Conservation (phyloP, 2,888 invertebrate genomes). For the Tethea ocularis region DNA sequence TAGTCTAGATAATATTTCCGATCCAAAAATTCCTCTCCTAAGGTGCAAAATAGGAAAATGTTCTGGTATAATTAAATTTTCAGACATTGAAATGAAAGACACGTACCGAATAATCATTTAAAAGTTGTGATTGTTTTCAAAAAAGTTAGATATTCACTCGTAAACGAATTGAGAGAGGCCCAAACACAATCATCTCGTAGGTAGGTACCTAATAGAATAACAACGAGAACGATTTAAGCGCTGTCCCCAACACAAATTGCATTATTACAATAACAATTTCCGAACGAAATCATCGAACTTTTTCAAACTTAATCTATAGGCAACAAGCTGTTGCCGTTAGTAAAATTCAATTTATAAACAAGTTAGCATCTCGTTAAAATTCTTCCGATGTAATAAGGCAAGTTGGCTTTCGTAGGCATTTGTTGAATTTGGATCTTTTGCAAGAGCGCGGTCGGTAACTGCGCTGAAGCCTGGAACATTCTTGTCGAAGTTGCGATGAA, state of each 20-base stretch:
- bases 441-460: neutral
- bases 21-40: too few species aligned
- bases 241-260: conserved; percentile 49
- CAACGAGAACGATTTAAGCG: conserved; percentile 42
- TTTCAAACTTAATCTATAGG: conserved; percentile 76
- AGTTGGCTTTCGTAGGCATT: conserved; percentile 53
- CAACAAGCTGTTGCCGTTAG: conserved; percentile 73
- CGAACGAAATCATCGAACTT: conserved; percentile 71
- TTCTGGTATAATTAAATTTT: neutral
- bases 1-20: too few species aligned
- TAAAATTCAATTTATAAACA: conserved; percentile 81
- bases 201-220: conserved; percentile 22
- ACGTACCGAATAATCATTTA: conserved; percentile 2
- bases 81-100: too few species aligned
- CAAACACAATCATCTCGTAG: neutral
- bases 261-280: conserved; percentile 61
- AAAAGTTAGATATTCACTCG: neutral
- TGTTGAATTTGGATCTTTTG: conserved; percentile 40
- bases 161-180: neutral
- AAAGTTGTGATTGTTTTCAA: neutral
- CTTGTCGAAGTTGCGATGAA: conserved; percentile 33
- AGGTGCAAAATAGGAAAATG: too few species aligned
- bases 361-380: conserved; percentile 81
- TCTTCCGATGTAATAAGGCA: conserved; percentile 77
- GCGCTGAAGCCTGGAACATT: conserved; percentile 34